Conservation (phyloP, 2,113 vertebrate species). For the Neotoma lepida region DNA sequence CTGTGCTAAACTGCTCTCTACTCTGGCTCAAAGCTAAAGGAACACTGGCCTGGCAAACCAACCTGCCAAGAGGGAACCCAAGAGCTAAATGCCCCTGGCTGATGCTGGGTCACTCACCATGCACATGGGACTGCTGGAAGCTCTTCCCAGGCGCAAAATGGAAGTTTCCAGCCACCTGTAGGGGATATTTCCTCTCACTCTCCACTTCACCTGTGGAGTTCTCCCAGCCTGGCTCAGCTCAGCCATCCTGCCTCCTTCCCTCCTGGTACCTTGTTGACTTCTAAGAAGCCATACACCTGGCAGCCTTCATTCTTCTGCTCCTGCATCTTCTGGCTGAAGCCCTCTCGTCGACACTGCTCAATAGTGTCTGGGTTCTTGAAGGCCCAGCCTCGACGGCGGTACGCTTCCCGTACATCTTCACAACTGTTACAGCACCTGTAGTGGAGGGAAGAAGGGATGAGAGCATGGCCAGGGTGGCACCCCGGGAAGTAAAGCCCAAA, state of each 20-base stretch:
- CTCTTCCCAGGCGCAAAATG: slow-evolving; percentile 99
- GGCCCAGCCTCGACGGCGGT: slow-evolving; percentile 96
- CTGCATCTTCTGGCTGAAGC: slow-evolving; percentile 98
- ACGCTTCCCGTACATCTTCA: slow-evolving; percentile 97
- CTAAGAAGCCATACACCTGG: slow-evolving; percentile 96
- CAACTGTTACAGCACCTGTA: slow-evolving; percentile 96
- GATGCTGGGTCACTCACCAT: slow-evolving; percentile 87
- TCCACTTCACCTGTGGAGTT: neutral
- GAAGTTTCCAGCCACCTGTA: slow-evolving; percentile 98
- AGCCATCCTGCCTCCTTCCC: neutral
- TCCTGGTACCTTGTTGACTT: slow-evolving; percentile 95
- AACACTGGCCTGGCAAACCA: neutral
- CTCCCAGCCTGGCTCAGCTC: neutral
- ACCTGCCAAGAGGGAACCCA: neutral
- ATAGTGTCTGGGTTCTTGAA: slow-evolving; percentile 98
- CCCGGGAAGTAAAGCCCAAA: neutral
- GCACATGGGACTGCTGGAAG: slow-evolving; percentile 98
- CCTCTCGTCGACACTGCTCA: slow-evolving; percentile 97
- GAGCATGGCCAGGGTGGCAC: neutral
- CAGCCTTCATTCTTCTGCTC: slow-evolving; percentile 99
- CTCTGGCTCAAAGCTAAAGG: neutral
- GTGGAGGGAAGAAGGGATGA: rapidly evolving
- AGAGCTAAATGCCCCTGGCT: neutral
- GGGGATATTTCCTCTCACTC: slow-evolving; percentile 60
- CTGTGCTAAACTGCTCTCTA: neutral